Evolutionary conservation across 92 coral and sea anemone species (phyloP).

Genomic region (Palythoa grandiflora): DNA sequence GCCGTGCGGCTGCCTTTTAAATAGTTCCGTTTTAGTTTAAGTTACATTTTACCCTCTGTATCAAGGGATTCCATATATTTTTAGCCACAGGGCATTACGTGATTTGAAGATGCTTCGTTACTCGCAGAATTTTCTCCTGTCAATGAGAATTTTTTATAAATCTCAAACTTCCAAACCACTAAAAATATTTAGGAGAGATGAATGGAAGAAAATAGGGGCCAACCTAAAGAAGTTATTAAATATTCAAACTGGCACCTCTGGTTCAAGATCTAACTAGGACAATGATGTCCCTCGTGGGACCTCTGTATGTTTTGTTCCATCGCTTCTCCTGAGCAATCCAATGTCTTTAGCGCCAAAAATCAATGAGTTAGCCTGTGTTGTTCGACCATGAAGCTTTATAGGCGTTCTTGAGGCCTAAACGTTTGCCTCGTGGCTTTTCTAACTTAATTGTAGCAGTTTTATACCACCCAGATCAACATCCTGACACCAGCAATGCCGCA

Average conservation of each 20-base stretch:
- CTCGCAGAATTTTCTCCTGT: background rate
- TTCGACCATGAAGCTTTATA: conserved; percentile 46
- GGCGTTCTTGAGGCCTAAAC: conserved; percentile 45
- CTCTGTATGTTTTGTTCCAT: conserved; percentile 32
- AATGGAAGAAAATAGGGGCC: conserved; percentile 20
- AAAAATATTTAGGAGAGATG: too few species aligned
- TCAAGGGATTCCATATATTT: conserved; percentile 13
- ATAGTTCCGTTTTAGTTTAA: conserved; percentile 2
- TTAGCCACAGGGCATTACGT: background rate
- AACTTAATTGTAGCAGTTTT: conserved; percentile 43
- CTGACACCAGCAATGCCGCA: conserved; percentile 38
- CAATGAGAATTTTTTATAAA: conserved; percentile 5
- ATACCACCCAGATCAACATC: conserved; percentile 26
- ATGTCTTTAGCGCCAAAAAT: background rate
- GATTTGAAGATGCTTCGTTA: conserved; percentile 20
- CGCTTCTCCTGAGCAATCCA: background rate
- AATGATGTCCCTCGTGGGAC: conserved; percentile 19
- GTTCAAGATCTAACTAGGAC: conserved; percentile 6
- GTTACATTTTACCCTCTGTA: background rate
- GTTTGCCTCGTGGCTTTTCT: background rate
- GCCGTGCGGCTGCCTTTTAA: conserved; percentile 18
- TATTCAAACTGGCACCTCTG: conserved; percentile 48
- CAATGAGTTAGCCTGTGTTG: background rate
- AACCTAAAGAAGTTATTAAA: conserved; percentile 38
- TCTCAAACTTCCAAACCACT: background rate